These are phyloP conservation scores for Eptesicus fuscus DNA, from an alignment of 2,113 vertebrate genomes.

Conservation along the genomic window DNA sequence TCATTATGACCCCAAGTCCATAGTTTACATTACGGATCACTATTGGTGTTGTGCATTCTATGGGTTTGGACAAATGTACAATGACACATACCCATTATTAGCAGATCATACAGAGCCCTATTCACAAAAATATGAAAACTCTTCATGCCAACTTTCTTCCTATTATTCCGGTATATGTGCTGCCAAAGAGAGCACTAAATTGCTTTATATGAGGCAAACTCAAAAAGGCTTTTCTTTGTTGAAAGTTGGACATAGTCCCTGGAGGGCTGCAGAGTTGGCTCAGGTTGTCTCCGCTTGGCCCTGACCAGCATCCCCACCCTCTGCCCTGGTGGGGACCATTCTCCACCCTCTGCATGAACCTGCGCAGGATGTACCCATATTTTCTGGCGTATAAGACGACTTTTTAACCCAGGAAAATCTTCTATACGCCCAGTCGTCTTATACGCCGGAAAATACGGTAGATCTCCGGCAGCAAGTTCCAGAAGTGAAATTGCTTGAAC, in stretches of 20 bases:
- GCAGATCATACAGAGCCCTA: background rate
- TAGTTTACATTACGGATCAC: accelerated
- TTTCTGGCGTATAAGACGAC: too few species aligned
- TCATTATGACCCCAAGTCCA: background rate
- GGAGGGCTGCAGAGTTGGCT: background rate
- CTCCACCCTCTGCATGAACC: background rate
- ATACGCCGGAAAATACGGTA: too few species aligned
- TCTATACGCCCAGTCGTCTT: too few species aligned
- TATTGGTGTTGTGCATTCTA: too few species aligned
- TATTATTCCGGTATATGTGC: background rate
- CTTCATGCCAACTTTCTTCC: background rate
- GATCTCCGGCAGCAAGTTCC: background rate
- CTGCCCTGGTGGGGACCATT: background rate
- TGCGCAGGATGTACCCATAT: background rate
- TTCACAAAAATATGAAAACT: background rate
- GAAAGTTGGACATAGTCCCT: background rate
- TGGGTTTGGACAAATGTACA: background rate
- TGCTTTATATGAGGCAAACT: background rate
- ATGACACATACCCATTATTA: background rate
- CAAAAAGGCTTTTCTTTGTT: background rate
- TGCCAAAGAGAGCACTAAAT: background rate
- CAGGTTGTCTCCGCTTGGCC: background rate
- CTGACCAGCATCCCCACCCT: background rate
- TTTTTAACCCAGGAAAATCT: too few species aligned
- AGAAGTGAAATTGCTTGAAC: background rate